Base-by-base conservation (phyloP, 2,797 vertebrate genomes). In the Salarias fasciatus region DNA sequence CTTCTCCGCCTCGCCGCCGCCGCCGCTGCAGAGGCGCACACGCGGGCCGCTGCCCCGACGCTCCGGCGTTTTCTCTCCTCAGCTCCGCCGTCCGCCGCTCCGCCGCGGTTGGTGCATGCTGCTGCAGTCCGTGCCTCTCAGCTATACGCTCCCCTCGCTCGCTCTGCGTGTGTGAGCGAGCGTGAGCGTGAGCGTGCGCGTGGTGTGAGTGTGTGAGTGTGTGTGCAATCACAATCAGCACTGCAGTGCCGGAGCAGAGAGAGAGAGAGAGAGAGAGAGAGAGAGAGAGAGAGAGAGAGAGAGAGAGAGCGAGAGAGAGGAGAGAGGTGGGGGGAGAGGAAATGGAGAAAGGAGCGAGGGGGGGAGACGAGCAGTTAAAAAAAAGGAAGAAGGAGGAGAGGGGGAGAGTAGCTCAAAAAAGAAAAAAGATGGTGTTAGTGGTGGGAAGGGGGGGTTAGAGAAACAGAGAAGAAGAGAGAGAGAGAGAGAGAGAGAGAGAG, bases 201-300 rank as follows among this genome's bases (percentile, higher is more conserved):
- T 37, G 63, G 71, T 33, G 78, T 42, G 63, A 53, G 53, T 42
- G 61, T 67, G 69, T 64, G 77, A 69, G 71, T 61, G 71, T 61
- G 80, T 71, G 82, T 79, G 86, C 88, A 92, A 90, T 92, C 90
- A 89, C 88, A 89, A 91, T 88, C 89, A 88, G 89, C 89, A 92
- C 91, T 92, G 92, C 92, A 92, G 92, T 92, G 91, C 89, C 69
- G 79, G 85, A 91, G 90, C 76, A 83, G 72, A 71, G 77, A 75
- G 78, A 49, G 74, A 66, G 80, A 9, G 69, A 53, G 72, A 45
- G 63, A 49, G 64, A 35, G 75, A 45, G 57, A 36, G 69, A 37
- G 82, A 8, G 62, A 18, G 60, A 41, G 73, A 55, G 63, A 52
- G 63, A 2, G 40, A 45, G 60, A 14, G 66, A 71, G 2, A 8